phyloP scores from a whole-genome alignment of 2,888 invertebrate species.

The Gisinianus flammeolus region DNA sequence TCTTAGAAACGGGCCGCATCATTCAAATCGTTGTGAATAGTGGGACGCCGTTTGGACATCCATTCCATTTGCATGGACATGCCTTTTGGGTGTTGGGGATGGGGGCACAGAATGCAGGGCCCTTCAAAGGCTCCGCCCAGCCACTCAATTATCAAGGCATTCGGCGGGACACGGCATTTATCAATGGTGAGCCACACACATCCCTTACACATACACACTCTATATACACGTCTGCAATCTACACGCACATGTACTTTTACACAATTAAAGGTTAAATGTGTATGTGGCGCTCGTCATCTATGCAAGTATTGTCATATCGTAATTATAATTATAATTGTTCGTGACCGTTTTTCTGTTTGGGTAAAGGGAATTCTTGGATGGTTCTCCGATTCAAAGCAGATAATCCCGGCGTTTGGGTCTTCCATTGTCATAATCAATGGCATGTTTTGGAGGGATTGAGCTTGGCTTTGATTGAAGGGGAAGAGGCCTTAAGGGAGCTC shows the following conservation, averaged over 20 bases:
- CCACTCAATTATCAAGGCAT: slow-evolving; percentile 28
- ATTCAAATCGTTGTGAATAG: slow-evolving; percentile 51
- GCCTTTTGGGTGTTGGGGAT: slow-evolving; percentile 50
- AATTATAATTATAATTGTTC: too few relatives aligned
- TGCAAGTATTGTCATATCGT: too few relatives aligned
- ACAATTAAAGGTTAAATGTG: too few relatives aligned
- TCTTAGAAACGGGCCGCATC: slow-evolving; percentile 6
- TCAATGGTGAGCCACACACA: too few relatives aligned
- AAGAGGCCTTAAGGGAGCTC: not conserved
- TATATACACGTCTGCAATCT: too few relatives aligned
- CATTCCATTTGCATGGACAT: slow-evolving; percentile 55
- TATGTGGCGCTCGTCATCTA: too few relatives aligned
- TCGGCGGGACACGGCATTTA: slow-evolving; percentile 43
- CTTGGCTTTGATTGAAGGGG: slow-evolving; percentile 33
- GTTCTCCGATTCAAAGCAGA: slow-evolving; percentile 45
- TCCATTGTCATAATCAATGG: slow-evolving; percentile 51
- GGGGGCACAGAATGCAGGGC: slow-evolving; percentile 39
- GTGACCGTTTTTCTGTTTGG: too few relatives aligned
- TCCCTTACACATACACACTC: too few relatives aligned
- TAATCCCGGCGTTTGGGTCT: slow-evolving; percentile 47
- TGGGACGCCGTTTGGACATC: slow-evolving; percentile 44
- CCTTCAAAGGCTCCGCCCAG: not conserved
- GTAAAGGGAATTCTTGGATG: slow-evolving; percentile 43
- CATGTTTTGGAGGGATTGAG: slow-evolving; percentile 45
- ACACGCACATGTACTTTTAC: too few relatives aligned